Percentiles rank a stretch among this genome's conserved stretches.
These are phyloP conservation scores for Smithornis capensis DNA, from an alignment of 2,113 vertebrate species.

Conservation along the genomic window DNA sequence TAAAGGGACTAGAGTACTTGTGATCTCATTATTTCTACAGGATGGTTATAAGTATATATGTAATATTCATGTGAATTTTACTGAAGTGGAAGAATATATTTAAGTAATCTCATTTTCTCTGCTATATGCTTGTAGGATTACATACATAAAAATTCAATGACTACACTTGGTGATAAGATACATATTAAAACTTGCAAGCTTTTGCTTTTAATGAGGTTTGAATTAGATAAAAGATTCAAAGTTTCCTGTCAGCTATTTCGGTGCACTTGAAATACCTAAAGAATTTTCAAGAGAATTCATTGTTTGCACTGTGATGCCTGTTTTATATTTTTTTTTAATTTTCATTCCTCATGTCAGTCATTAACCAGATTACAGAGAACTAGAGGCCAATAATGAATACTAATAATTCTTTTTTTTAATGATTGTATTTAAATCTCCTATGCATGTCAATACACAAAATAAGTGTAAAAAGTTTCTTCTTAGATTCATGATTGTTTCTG, in stretches of 20 bases:
- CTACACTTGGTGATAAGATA: neutral
- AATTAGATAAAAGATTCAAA: neutral
- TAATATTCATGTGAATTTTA: conserved; percentile 59
- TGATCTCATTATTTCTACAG: conserved; percentile 59
- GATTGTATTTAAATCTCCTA: rapidly evolving
- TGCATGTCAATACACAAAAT: neutral
- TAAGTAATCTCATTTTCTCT: conserved; percentile 61
- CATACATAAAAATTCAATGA: neutral
- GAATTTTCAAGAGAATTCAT: neutral
- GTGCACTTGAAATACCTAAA: neutral
- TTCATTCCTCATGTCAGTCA: neutral
- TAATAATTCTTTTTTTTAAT: neutral
- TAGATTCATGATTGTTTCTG: neutral
- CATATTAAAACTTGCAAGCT: neutral
- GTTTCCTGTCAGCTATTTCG: neutral
- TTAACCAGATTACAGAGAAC: neutral
- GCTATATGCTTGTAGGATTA: conserved; percentile 26
- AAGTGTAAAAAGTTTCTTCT: neutral
- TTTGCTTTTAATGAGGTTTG: neutral
- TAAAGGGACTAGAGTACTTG: conserved; percentile 3
- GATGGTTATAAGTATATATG: conserved; percentile 15
- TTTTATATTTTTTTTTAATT: neutral
- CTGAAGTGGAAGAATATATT: conserved; percentile 16
- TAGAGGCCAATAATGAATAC: neutral
- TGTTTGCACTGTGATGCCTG: neutral